Conservation (phyloP, 2,888 invertebrate genomes). For the Polietes domitor region DNA sequence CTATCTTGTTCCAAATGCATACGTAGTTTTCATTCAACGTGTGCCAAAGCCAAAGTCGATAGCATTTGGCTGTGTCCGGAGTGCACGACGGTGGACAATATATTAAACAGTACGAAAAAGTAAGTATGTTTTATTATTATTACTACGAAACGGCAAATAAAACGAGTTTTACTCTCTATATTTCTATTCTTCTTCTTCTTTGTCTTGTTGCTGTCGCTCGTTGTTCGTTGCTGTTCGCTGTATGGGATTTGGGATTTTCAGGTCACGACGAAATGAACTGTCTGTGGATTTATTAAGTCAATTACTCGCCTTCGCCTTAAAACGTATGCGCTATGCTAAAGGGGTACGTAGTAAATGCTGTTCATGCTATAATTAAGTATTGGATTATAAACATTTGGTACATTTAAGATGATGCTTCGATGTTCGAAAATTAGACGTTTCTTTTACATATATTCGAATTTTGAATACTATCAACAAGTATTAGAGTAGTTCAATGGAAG, state of each 20-base stretch:
- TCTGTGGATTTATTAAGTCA: conserved; percentile 86
- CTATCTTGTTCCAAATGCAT: conserved; percentile 91
- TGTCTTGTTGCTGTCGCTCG: background rate
- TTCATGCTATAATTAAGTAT: too few species aligned
- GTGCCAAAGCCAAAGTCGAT: conserved; percentile 83
- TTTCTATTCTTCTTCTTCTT: background rate
- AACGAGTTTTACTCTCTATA: conserved; percentile 11
- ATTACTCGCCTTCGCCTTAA: conserved; percentile 89
- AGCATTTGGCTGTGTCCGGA: conserved; percentile 93
- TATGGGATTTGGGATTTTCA: conserved; percentile 57
- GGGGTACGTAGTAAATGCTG: conserved; percentile 84
- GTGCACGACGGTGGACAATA: conserved; percentile 86
- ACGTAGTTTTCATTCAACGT: conserved; percentile 91
- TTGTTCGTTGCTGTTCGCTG: background rate
- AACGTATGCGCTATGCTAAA: conserved; percentile 89
- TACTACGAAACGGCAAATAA: background rate
- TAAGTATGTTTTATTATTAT: conserved; percentile 62
- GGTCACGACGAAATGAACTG: conserved; percentile 75
- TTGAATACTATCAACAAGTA: background rate
- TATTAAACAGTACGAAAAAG: conserved; percentile 75
- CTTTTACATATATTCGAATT: background rate
- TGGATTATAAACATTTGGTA: too few species aligned
- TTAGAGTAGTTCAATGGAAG: too few species aligned
- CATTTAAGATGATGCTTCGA: too few species aligned
- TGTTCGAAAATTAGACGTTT: background rate